phyloP scores from a whole-genome alignment of 2,888 invertebrate species.

The Troglohyphantes excavatus region DNA sequence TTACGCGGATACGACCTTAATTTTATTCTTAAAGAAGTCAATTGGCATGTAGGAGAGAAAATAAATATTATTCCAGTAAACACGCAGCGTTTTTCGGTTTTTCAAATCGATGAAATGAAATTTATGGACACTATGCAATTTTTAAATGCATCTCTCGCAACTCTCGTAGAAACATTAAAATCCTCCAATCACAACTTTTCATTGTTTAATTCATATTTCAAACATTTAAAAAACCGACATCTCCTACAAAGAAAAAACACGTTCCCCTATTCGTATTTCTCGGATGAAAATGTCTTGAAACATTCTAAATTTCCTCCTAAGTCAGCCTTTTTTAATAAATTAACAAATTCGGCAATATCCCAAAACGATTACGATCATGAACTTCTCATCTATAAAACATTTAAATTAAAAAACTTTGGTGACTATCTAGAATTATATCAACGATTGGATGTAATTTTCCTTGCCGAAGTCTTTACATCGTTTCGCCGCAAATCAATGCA shows the following conservation, averaged over 20 bases:
- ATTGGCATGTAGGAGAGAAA: neutral
- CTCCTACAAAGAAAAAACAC: too few relatives aligned
- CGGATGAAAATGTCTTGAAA: too few relatives aligned
- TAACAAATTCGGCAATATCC: neutral
- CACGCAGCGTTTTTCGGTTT: neutral
- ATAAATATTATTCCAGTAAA: slow-evolving; percentile 14
- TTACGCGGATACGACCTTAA: neutral
- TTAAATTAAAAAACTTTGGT: neutral
- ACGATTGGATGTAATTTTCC: neutral
- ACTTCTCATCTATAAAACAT: neutral
- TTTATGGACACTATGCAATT: slow-evolving; percentile 29
- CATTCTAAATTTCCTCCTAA: neutral
- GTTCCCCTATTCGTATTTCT: too few relatives aligned
- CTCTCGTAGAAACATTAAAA: neutral
- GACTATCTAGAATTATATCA: slow-evolving; percentile 36
- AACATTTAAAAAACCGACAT: too few relatives aligned
- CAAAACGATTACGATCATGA: slow-evolving; percentile 18
- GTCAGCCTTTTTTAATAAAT: slow-evolving; percentile 3
- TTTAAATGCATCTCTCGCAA: slow-evolving; percentile 22
- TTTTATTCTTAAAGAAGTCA: neutral
- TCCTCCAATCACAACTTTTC: neutral
- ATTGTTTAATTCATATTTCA: too few relatives aligned
- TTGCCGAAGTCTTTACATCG: neutral
- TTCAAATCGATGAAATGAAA: slow-evolving; percentile 1
- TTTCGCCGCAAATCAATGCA: neutral